A percentile compares a stretch with the other conserved stretches of the same genome.
phyloP scores from a whole-genome alignment of 1,140 invertebrate species.

The Polypedilum vanderplanki region DNA sequence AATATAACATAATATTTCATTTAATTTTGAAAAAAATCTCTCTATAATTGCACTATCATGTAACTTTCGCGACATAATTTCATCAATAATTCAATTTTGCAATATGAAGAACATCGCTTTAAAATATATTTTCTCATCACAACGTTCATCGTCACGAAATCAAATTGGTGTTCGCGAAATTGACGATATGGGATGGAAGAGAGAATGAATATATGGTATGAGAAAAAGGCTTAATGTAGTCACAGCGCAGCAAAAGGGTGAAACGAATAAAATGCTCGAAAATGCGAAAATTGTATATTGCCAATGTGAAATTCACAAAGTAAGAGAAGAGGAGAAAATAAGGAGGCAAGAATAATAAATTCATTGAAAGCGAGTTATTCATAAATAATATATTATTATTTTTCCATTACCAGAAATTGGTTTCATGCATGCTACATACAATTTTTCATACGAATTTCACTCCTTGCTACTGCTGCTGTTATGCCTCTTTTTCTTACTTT shows the following conservation, averaged over 20 bases:
- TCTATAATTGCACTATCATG: no score
- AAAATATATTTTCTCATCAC: background rate
- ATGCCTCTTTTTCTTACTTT: background rate
- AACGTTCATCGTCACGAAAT: background rate
- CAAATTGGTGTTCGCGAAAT: background rate
- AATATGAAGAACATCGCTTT: no score
- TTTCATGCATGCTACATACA: slow-evolving; percentile 14
- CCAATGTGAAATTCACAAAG: background rate
- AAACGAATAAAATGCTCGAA: background rate
- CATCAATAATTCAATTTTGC: no score
- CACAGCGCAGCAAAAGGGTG: background rate
- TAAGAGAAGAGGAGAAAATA: background rate
- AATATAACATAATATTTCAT: no score
- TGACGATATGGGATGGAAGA: background rate
- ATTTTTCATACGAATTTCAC: background rate
- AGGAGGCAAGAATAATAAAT: slow-evolving; percentile 19
- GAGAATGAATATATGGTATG: background rate
- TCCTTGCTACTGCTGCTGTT: background rate
- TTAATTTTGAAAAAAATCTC: no score
- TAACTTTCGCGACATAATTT: no score
- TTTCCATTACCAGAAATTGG: slow-evolving; percentile 28
- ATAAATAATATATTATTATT: slow-evolving; percentile 29
- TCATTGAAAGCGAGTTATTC: slow-evolving; percentile 21
- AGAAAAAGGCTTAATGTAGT: background rate
- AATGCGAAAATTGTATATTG: slow-evolving; percentile 15